A percentile compares a stretch with the other conserved stretches of the same genome.
Evolutionary conservation across 2,797 vertebrate genomes (phyloP).

Genomic region (Hypotaenidia okinawae): DNA sequence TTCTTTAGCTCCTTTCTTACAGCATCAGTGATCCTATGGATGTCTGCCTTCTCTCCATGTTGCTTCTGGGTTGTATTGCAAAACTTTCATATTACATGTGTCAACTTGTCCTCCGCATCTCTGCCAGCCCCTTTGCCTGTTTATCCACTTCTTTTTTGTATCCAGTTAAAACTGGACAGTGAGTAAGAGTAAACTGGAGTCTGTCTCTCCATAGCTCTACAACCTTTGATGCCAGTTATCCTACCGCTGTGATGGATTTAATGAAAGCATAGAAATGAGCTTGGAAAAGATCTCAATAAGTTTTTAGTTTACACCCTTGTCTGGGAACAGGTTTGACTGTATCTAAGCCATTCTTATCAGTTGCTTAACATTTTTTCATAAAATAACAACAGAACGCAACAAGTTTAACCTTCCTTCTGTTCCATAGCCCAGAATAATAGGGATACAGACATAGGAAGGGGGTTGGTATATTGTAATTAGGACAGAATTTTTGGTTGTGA

Average conservation of each 20-base stretch:
- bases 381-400: background rate
- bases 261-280: background rate
- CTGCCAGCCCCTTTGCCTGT: background rate
- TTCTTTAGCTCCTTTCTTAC: background rate
- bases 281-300: background rate
- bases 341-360: background rate
- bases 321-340: background rate
- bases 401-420: background rate
- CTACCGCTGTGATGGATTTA: background rate
- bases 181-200: background rate
- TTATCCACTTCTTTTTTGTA: background rate
- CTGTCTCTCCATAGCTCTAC: background rate
- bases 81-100: background rate
- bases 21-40: fast-evolving
- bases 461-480: background rate
- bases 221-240: background rate
- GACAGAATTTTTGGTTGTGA: background rate
- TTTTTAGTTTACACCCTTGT: background rate
- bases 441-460: background rate
- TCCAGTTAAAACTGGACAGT: background rate
- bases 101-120: background rate
- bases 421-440: background rate
- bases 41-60: background rate
- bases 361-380: background rate
- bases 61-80: background rate